Percentiles rank a stretch among this genome's conserved stretches.
Conservation (phyloP, 2,113 vertebrate genomes). For the Cinclus cinclus region DNA sequence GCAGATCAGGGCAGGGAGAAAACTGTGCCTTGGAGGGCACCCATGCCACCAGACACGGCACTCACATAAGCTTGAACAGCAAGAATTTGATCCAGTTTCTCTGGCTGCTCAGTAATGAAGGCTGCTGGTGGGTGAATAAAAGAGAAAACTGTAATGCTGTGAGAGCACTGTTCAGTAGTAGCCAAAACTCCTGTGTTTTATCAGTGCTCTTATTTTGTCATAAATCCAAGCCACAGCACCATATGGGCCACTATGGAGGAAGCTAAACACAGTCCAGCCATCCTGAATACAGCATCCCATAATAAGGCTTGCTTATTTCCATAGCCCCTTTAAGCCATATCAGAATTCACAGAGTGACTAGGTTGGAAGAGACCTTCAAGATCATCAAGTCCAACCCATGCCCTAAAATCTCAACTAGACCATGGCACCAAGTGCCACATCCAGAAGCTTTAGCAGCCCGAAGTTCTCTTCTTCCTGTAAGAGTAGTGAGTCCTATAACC, state of each 20-base stretch:
- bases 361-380: too few species aligned
- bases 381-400: too few species aligned
- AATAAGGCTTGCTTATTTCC: not conserved
- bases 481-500: not conserved
- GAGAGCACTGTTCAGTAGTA: not conserved
- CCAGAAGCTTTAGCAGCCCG: not conserved
- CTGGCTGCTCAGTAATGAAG: not conserved
- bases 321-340: not conserved
- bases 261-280: not conserved
- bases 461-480: not conserved
- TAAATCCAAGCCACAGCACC: not conserved
- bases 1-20: accelerated
- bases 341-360: not conserved
- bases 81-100: not conserved
- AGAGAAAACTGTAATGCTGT: not conserved
- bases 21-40: not conserved
- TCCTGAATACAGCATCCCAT: not conserved
- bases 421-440: too few species aligned
- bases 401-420: too few species aligned
- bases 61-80: not conserved
- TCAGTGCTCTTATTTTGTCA: not conserved
- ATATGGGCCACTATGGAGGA: not conserved
- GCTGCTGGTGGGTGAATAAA: not conserved
- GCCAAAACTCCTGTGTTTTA: not conserved
- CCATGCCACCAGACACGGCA: not conserved